Evolutionary conservation across 2,888 invertebrate species (phyloP), one percentile per base, ranked within the genome.

Genomic region (Drosophila helvetica): DNA sequence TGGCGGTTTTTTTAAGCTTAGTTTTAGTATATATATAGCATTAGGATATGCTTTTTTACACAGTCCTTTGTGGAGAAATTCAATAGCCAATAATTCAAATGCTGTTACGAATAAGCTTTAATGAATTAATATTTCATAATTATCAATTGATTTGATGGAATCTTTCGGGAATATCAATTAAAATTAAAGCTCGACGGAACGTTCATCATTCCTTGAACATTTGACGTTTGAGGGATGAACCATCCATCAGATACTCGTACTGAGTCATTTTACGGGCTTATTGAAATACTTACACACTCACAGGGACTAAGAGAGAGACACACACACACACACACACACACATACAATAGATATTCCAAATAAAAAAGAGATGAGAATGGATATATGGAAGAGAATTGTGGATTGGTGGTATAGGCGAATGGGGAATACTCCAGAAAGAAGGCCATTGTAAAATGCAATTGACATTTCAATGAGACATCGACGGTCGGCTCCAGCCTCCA

Each of bases 391-490:
- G 18, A 27, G 43, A 55, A 45, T 43, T 25, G 6, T 45, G 56
- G 33, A 50, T 45, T 18, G 8, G 22, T 38, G 38, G 38, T 27
- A 27, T 27, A 8, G n/a, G 30, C 17, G n/a, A 27, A 3, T 15
- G 51, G 45, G 33, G 17, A 52, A 12, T 18, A 19, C 51, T 38
- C 46, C 46, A 27, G 58, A 42, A 43, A 51, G 61, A 25, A 57
- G 70, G 57, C 75, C 74, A 73, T 79, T 76, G 68, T 70, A 47
- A 70, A 82, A 70, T 82, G 81, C 82, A 82, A 73, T 85, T 82
- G 86, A 80, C 85, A 66, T 82, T 70, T 80, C 74, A 85, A 74
- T 82, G 77, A 65, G 61, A 68, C 79, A 67, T 68, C 60, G 74
- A 66, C 63, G 51, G 42, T 18, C 45, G 38, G 17, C 18, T 22